These are phyloP conservation scores for Athene noctua DNA, from an alignment of 2,113 vertebrate genomes.

Conservation along the genomic window DNA sequence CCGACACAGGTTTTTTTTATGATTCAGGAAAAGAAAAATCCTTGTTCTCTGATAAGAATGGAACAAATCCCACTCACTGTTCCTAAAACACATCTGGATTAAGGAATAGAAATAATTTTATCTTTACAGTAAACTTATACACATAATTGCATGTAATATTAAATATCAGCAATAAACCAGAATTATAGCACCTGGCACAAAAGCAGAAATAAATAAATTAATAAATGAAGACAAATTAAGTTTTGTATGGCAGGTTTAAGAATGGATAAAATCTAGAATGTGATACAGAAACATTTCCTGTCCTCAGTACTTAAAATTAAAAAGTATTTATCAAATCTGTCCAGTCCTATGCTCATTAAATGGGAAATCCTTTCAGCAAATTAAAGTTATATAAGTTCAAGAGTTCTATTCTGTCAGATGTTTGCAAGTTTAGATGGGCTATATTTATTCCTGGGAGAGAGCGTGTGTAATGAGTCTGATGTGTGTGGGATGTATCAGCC, in stretches of 20 bases:
- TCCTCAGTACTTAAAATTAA: neutral
- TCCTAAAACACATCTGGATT: neutral
- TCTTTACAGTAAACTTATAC: neutral
- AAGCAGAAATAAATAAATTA: neutral
- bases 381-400: neutral
- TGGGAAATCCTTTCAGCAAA: neutral
- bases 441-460: neutral
- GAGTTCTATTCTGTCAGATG: neutral
- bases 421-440: neutral
- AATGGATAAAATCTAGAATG: neutral
- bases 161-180: neutral
- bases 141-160: neutral
- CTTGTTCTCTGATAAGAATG: neutral
- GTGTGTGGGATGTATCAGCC: neutral
- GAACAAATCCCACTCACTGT: neutral
- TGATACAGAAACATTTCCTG: neutral
- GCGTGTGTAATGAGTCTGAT: neutral
- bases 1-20: neutral
- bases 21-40: neutral
- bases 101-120: neutral
- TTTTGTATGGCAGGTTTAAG: neutral
- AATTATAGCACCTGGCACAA: rapidly evolving
- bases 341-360: neutral
- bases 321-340: neutral
- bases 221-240: neutral